phyloP scores from a whole-genome alignment of 2,113 vertebrate genomes.

The Saccopteryx leptura region DNA sequence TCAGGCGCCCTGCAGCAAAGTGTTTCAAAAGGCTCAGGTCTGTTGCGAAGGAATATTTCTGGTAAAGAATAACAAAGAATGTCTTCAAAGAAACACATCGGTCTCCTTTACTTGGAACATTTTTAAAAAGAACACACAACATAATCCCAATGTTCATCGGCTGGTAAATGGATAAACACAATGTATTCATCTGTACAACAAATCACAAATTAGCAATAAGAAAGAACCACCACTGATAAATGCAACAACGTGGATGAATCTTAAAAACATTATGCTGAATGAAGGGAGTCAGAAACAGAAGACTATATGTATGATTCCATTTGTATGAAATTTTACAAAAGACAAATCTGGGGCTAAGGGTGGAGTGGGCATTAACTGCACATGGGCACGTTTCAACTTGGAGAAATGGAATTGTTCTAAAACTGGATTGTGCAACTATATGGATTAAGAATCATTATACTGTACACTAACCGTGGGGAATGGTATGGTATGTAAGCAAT shows the following conservation, averaged over 20 bases:
- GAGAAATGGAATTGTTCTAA: background rate
- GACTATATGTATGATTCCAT: background rate
- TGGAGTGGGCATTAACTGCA: background rate
- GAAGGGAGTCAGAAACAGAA: background rate
- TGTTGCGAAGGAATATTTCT: background rate
- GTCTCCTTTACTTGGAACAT: background rate
- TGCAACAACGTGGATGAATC: fast-evolving
- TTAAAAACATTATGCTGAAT: background rate
- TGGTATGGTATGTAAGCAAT: background rate
- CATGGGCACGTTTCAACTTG: background rate
- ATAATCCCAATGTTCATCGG: background rate
- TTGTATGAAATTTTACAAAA: background rate
- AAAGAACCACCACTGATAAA: background rate
- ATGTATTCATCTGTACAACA: too few species aligned
- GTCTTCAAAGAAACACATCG: background rate
- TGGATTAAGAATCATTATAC: background rate
- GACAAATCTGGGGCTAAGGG: too few species aligned
- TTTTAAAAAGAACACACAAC: background rate
- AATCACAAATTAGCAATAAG: background rate
- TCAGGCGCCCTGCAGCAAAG: background rate
- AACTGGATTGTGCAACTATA: background rate
- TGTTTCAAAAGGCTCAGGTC: background rate
- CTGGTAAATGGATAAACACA: background rate
- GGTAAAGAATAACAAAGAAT: background rate
- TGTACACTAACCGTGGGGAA: background rate